Percentiles rank a stretch among this genome's conserved stretches.
Evolutionary conservation across 2,888 invertebrate genomes (phyloP).

Genomic region (Pollenia griseotomentosa): DNA sequence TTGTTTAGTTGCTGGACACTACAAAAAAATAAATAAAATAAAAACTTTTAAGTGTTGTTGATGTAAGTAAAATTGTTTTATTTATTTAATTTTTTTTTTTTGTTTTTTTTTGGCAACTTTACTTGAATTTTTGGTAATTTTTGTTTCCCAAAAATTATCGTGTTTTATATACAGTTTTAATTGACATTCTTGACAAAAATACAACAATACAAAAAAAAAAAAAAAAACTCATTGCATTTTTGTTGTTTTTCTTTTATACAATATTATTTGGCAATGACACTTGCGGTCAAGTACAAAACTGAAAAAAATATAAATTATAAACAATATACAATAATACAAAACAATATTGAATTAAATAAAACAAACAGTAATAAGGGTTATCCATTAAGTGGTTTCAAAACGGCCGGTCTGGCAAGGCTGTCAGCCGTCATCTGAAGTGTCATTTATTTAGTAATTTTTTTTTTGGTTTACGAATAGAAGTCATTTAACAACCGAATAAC

Average conservation of each 20-base stretch:
- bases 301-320: constrained; percentile 23
- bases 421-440: too few relatives aligned
- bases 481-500: too few relatives aligned
- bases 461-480: too few relatives aligned
- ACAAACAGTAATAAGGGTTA: constrained; percentile 39
- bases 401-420: too few relatives aligned
- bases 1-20: neutral
- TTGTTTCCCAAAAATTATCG: constrained; percentile 78
- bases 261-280: constrained; percentile 80
- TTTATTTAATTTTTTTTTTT: neutral
- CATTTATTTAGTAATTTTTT: too few relatives aligned
- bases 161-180: constrained; percentile 83
- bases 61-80: constrained; percentile 28
- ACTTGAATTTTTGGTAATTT: constrained; percentile 31
- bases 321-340: constrained; percentile 8
- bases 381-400: too few relatives aligned
- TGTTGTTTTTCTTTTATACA: constrained; percentile 78
- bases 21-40: too few relatives aligned
- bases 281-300: constrained; percentile 80
- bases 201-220: neutral
- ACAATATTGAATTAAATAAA: constrained; percentile 28
- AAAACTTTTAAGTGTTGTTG: constrained; percentile 37
- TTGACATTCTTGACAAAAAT: constrained; percentile 80
- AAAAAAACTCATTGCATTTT: constrained; percentile 50
- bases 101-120: constrained; percentile 60